Base-by-base conservation (phyloP, 2,888 invertebrate genomes). In the Drosophila peninsularis region DNA sequence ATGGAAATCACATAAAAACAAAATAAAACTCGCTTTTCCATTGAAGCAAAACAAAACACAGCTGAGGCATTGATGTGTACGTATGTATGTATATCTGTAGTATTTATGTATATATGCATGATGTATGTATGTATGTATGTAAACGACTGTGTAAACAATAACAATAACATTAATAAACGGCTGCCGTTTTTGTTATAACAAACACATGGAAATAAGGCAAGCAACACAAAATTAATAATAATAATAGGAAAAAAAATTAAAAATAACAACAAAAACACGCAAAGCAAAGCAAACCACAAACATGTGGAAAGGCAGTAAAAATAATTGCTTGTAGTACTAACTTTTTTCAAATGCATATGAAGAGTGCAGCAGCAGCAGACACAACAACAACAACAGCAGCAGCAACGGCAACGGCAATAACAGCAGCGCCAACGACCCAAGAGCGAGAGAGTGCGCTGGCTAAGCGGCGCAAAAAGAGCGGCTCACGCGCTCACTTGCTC, bases 271-370 rank as follows among this genome's bases (percentile, higher is more conserved):
- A 39, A 39, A 32, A 30, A 53, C 41, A 63, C 39, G 56, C 30
- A 45, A 41, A 45, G 44, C 41, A n/a, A 71, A 39, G 19, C 63
- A 64, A 53, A 49, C 65, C 42, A 57, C 44, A 56, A 34, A 30
- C 39, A 45, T 53, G 53, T 53, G 53, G 17, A 53, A 60, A 24
- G 36, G 34, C 37, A 39, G 37, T 36, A 30, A 62, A 37, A 61
- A 56, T 44, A 58, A 64, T 71, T 71, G 71, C 56, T 50, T 63
- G 50, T 55, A 42, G 60, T 72, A 76, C 72, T 72, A 76, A 76
- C 68, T 60, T 76, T 71, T 45, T 39, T 62, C 41, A 69, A 61
- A 54, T 74, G 69, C 69, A 63, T 60, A 62, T 50, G 62, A 62
- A 62, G 65, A 71, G 60, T 49, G 60, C 42, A 37, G 24, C 55